Evolutionary conservation across 2,113 vertebrate genomes (phyloP).

Genomic region (Vulpes vulpes): DNA sequence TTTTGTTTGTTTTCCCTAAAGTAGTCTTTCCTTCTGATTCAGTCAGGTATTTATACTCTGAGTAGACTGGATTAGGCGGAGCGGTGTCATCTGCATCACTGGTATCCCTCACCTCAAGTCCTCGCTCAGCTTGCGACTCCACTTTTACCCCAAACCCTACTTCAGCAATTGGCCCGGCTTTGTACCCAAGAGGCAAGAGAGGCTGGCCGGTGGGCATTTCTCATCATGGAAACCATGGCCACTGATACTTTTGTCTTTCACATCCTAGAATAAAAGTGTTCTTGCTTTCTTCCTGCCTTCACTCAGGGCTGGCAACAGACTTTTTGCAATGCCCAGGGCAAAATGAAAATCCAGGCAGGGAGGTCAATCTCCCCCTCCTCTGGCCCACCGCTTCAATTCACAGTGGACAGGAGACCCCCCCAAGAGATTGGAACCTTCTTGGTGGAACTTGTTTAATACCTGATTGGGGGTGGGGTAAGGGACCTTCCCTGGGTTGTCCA

Average conservation of each 20-base stretch:
- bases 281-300: not conserved
- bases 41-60: not conserved
- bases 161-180: not conserved
- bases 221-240: not conserved
- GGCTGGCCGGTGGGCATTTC: not conserved
- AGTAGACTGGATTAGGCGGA: not conserved
- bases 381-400: not conserved
- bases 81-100: not conserved
- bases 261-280: not conserved
- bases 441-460: accelerated
- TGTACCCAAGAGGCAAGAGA: not conserved
- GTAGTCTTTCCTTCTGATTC: not conserved
- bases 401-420: accelerated
- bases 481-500: not conserved
- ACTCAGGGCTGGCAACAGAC: not conserved
- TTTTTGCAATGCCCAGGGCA: no score
- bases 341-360: not conserved
- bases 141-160: accelerated
- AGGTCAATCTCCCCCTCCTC: not conserved
- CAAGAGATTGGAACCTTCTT: accelerated
- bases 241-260: not conserved
- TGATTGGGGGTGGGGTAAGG: not conserved
- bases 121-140: accelerated
- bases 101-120: not conserved
- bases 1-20: not conserved